Evolutionary conservation across 2,113 vertebrate species (phyloP).

Genomic region (Oreotrochilus melanogaster): DNA sequence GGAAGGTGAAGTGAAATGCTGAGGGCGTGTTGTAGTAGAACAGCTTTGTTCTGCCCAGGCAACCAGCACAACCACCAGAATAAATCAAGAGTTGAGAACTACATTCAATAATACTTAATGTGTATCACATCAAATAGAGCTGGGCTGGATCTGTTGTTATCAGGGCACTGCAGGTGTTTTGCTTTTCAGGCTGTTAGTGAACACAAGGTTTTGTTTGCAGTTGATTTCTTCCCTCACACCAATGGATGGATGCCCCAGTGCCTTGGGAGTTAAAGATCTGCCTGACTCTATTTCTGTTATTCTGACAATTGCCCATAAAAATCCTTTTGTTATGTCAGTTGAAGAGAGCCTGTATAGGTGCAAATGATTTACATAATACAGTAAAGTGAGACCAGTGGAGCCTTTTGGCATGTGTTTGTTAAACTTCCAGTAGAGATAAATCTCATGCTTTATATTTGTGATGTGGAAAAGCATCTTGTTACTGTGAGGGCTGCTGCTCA

Average conservation of each 20-base stretch:
- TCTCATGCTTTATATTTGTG: not conserved
- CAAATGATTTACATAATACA: not conserved
- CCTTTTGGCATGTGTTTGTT: not conserved
- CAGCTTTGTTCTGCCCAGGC: not conserved
- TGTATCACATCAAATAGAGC: not conserved
- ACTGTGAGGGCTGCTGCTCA: not conserved
- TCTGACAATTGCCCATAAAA: not conserved
- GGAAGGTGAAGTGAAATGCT: not conserved
- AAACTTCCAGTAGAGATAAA: not conserved
- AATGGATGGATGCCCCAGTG: not conserved
- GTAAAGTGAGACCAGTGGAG: not conserved
- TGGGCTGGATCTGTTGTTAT: conserved; percentile 6
- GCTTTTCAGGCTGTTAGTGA: not conserved
- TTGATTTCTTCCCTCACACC: not conserved
- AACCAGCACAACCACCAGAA: not conserved
- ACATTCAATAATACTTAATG: not conserved
- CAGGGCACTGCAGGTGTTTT: not conserved
- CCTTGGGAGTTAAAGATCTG: not conserved
- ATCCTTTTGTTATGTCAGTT: not conserved
- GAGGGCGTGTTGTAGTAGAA: not conserved
- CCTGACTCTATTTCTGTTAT: not conserved
- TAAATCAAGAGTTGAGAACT: not conserved
- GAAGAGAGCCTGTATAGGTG: not conserved
- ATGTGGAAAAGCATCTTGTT: not conserved
- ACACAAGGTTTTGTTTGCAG: not conserved